Conservation (phyloP, 2,113 vertebrate genomes). For the Theristicus caerulescens region DNA sequence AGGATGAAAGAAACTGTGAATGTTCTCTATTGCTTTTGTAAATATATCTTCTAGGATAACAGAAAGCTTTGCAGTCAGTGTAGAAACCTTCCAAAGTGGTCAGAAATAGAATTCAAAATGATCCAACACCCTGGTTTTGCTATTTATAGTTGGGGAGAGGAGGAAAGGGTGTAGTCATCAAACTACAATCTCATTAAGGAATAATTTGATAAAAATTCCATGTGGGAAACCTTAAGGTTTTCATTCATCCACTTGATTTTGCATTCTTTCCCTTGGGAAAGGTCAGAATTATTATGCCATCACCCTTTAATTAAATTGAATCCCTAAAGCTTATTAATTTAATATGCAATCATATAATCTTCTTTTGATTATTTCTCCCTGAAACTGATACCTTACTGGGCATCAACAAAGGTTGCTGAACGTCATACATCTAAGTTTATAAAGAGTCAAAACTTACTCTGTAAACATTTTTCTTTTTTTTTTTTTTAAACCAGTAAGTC, state of each 20-base stretch:
- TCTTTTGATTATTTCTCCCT: conserved; percentile 16
- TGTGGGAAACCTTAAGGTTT: not conserved
- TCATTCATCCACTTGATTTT: not conserved
- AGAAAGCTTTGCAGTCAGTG: not conserved
- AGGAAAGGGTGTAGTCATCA: not conserved
- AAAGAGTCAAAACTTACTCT: conserved; percentile 42
- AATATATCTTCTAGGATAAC: not conserved
- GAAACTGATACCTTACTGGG: not conserved
- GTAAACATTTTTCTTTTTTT: not conserved
- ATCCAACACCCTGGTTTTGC: not conserved
- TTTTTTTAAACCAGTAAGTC: conserved; percentile 32
- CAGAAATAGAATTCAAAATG: not conserved
- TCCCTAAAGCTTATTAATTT: not conserved
- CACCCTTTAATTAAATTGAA: not conserved
- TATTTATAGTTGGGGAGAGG: not conserved
- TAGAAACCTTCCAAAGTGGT: not conserved
- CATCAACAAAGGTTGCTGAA: conserved; percentile 36
- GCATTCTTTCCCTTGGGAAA: not conserved
- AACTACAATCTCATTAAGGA: not conserved
- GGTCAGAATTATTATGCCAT: not conserved
- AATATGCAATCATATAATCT: not conserved
- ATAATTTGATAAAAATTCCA: not conserved
- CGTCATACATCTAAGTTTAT: not conserved
- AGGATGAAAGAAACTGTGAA: not conserved
- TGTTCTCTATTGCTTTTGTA: not conserved